Evolutionary conservation across 2,113 vertebrate genomes (phyloP), one percentile per base, ranked within the genome.

Genomic region (Lagenorhynchus albirostris): DNA sequence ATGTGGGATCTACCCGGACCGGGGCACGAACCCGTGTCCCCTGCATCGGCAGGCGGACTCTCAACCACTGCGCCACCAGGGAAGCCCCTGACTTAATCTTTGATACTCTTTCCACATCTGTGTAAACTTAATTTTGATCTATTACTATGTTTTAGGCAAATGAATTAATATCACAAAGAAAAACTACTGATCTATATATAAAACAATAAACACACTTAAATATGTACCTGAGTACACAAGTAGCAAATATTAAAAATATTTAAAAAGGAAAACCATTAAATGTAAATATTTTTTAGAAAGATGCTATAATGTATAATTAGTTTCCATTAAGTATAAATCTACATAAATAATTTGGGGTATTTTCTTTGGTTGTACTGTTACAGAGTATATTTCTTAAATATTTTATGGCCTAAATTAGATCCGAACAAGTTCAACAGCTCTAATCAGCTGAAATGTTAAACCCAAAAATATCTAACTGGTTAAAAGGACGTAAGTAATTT

Each of bases 391-490:
- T 92, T 90, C 26, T 96, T 76, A 68, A 62, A 68, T 82, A 96
- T 53, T 77, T 94, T 89, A 82, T 25, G 55, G 50, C 38, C 31
- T 84, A 94, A 86, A 89, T 70, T 55, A 92, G 58, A 96, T 29
- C 44, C 29, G 67, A 95, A 73, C 2, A 77, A 87, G 47, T 60
- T 94, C 26, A 95, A 91, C 2, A 94, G 55, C 47, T 93, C 41
- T 67, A 81, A 62, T 73, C 17, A 71, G 21, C 38, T 96, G n/a
- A 93, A 89, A 91, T 82, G 36, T 53, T 80, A 60, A 93, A 53
- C 25, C 65, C 47, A 29, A 88, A 97, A 88, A 55, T 67, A 96
- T 33, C 38, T 94, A 79, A 53, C 4, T 95, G 36, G 6, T 76
- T 94, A 89, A 87, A 14, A 85, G 18, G 1, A 93, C 73, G 4